Evolutionary conservation across 2,888 invertebrate species (phyloP).

Genomic region (Tetrapedia diversipes): DNA sequence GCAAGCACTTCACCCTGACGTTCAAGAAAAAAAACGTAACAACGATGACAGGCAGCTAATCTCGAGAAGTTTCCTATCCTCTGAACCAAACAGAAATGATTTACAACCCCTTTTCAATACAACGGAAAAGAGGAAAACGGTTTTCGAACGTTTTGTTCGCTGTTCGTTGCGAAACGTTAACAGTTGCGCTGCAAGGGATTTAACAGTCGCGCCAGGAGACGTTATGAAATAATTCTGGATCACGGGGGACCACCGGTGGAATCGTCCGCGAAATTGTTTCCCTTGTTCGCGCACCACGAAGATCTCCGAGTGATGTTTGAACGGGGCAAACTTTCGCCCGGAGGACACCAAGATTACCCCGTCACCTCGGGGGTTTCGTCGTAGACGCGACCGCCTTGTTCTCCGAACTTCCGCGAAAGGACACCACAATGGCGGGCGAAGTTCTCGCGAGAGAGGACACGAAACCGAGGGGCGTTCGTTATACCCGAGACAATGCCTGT

Average conservation of each 20-base stretch:
- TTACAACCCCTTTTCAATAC: no score
- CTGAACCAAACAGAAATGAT: no score
- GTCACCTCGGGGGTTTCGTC: conserved; percentile 36
- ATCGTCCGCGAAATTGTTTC: conserved; percentile 26
- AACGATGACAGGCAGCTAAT: no score
- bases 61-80: no score
- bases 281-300: not conserved
- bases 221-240: not conserved
- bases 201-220: no score
- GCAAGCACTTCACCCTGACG: no score
- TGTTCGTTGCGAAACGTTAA: not conserved
- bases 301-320: conserved; percentile 31
- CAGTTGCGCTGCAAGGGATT: not conserved
- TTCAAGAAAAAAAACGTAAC: no score
- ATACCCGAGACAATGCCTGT: conserved; percentile 60
- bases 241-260: conserved; percentile 2
- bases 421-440: conserved; percentile 19
- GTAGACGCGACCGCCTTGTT: conserved; percentile 34
- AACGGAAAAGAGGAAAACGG: no score
- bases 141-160: not conserved
- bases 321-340: conserved; percentile 27
- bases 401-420: conserved; percentile 32
- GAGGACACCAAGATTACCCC: conserved; percentile 39
- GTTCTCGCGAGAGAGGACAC: conserved; percentile 33
- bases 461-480: conserved; percentile 34